Base-by-base conservation (phyloP, 92 coral and sea anemone genomes). In the Desmophyllum pertusum region DNA sequence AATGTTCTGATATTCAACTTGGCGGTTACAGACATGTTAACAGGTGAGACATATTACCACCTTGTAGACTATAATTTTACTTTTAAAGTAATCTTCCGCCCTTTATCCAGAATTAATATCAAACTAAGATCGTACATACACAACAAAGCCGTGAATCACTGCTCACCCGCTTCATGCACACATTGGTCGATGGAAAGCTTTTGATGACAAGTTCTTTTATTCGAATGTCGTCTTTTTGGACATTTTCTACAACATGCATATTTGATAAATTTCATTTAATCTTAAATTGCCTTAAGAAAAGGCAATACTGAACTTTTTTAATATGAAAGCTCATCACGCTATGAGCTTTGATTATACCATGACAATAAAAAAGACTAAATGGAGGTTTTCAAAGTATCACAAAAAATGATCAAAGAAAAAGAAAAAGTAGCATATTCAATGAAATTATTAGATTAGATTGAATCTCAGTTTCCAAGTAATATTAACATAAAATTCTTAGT, bases 1-100 rank as follows among this genome's bases (percentile, higher is more conserved):
- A 92, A 86, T 57, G 91, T 92, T 31, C 80, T 92, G 52, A 92
- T 92, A 69, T 79, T 92, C 78, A 92, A 88, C 61, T 68, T 92
- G 30, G 95, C 95, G 3, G 89, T 86, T 5, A 85, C 95, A 11
- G 95, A 92, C 64, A 83, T 90, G 88, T 39, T 89, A 37, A 89
- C 95, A 78, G 95, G 95, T 92, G 27, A 57, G 90, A 73, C 13
- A 21, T 10, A 5, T 13, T 41, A 0, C 42, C 7, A 9, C 19
- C 23, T 10, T 18, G 4, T 42, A 53, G 25, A n/a, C n/a, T n/a
- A n/a, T n/a, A 53, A 53, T 55, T n/a, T 55, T 23, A 0, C 5
- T n/a, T n/a, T 4, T 55, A 4, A 55, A 55, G 25, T 11, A 23
- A 55, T 55, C 11, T 21, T 23, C 30, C 25, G 25, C 63, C 63